Evolutionary conservation across 2,888 invertebrate species (phyloP).

Genomic region (Dromius quadrimaculatus): DNA sequence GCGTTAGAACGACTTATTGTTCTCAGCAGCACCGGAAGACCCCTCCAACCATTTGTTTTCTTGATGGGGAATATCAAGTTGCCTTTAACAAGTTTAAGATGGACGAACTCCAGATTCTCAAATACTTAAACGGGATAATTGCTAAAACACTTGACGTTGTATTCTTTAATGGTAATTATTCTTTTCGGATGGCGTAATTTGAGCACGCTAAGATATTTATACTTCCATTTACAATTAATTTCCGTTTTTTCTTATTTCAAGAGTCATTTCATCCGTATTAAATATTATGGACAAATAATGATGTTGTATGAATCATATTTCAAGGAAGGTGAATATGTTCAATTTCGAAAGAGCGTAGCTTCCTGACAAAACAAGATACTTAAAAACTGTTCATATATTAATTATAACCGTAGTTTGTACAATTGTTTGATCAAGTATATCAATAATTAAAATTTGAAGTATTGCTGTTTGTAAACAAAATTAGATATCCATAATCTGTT

Average conservation of each 20-base stretch:
- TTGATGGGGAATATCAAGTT: conserved; percentile 49
- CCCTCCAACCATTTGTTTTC: conserved; percentile 43
- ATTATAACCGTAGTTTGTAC: too few relatives aligned
- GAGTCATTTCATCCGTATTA: too few relatives aligned
- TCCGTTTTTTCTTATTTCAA: not conserved
- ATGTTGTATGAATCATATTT: too few relatives aligned
- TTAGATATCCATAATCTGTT: too few relatives aligned
- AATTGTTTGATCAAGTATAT: too few relatives aligned
- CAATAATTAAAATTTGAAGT: too few relatives aligned
- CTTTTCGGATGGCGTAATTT: conserved; percentile 7
- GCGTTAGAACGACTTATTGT: conserved; percentile 47
- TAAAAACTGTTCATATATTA: too few relatives aligned
- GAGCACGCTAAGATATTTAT: not conserved
- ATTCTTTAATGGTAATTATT: conserved; percentile 41
- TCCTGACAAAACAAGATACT: too few relatives aligned
- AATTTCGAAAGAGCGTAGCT: too few relatives aligned
- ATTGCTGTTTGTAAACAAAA: too few relatives aligned
- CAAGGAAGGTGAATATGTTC: too few relatives aligned
- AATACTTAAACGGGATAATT: conserved; percentile 43
- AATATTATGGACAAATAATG: too few relatives aligned
- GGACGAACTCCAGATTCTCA: conserved; percentile 13
- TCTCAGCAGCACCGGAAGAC: conserved; percentile 3
- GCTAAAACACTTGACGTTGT: conserved; percentile 36
- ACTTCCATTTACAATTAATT: not conserved
- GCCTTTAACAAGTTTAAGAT: conserved; percentile 40